Evolutionary conservation across 1,140 invertebrate species (phyloP).

Genomic region (Drosophila trapezifrons): DNA sequence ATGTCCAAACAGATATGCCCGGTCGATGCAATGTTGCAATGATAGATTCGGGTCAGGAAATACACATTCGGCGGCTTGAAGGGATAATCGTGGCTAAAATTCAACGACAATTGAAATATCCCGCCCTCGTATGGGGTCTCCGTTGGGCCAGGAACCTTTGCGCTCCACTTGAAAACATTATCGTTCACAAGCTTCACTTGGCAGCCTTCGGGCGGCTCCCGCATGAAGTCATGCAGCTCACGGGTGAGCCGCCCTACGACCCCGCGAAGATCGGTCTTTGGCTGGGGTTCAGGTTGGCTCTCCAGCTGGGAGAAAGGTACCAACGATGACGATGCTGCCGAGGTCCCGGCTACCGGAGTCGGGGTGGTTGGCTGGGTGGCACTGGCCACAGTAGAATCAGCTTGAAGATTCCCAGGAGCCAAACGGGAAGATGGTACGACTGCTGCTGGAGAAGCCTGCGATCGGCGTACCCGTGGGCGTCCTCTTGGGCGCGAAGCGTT

Average conservation of each 20-base stretch:
- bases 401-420: no score
- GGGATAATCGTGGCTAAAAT: background rate
- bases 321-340: no score
- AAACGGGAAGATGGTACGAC: no score
- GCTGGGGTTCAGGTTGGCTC: no score
- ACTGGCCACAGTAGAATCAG: no score
- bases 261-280: no score
- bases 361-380: no score
- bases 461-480: no score
- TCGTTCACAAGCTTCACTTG: background rate
- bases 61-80: background rate
- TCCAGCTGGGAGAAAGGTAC: no score
- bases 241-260: background rate
- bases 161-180: background rate
- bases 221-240: background rate
- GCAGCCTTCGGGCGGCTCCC: background rate
- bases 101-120: accelerated
- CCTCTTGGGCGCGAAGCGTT: no score
- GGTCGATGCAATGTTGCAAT: background rate
- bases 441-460: no score
- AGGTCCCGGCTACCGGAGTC: no score
- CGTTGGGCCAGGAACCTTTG: background rate
- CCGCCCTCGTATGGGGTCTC: background rate
- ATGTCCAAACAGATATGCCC: background rate
- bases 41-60: background rate